These are phyloP conservation scores for Zhengitettix transpicula DNA, from an alignment of 2,888 invertebrate genomes.

Conservation along the genomic window DNA sequence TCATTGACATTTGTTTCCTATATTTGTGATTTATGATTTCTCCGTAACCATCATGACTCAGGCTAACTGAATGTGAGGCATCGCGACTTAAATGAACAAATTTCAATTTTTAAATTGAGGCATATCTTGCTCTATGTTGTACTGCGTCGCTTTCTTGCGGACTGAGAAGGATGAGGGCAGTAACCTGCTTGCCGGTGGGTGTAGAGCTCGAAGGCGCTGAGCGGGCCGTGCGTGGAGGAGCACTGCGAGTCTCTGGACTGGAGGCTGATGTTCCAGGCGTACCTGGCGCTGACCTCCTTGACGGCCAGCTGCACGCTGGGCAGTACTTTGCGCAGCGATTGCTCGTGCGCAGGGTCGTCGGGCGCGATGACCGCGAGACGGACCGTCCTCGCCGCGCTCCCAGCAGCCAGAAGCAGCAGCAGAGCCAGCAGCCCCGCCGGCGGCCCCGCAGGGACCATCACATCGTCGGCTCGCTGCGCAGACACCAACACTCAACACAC, in stretches of 20 bases:
- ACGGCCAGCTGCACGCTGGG: conserved; percentile 56
- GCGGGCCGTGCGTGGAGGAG: conserved; percentile 58
- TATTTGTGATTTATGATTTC: no score
- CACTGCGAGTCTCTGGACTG: conserved; percentile 56
- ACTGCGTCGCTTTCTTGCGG: no score
- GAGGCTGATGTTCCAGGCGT: conserved; percentile 50
- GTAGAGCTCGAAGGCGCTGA: conserved; percentile 63
- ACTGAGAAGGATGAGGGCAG: neutral
- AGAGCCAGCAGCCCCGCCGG: neutral
- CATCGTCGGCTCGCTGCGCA: conserved; percentile 3
- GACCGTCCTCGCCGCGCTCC: conserved; percentile 22
- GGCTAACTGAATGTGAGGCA: no score
- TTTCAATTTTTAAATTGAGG: no score
- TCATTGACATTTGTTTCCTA: no score
- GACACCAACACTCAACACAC: neutral
- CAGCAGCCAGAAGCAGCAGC: neutral
- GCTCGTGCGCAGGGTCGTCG: conserved; percentile 38
- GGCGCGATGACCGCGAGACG: conserved; percentile 49
- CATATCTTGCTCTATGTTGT: no score
- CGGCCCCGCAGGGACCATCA: conserved; percentile 1
- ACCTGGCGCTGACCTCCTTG: conserved; percentile 38
- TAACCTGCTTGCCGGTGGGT: conserved; percentile 45
- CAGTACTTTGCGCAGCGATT: conserved; percentile 45
- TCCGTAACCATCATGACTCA: no score
- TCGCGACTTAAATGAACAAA: no score